These are phyloP conservation scores for Cyrtonyx montezumae DNA, from an alignment of 2,113 vertebrate genomes.

Conservation along the genomic window DNA sequence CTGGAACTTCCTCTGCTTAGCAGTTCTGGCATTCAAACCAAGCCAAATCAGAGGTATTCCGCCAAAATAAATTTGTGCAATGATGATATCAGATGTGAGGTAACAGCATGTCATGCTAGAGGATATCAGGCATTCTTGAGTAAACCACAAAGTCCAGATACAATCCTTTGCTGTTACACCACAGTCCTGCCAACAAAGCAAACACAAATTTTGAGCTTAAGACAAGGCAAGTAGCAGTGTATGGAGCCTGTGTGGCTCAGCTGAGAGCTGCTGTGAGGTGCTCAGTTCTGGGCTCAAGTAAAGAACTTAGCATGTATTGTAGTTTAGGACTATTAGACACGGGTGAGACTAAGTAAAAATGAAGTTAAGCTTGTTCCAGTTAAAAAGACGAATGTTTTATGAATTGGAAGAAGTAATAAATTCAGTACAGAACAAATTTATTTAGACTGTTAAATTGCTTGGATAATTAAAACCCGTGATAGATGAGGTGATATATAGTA, in stretches of 20 bases:
- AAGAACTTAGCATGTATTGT: not conserved
- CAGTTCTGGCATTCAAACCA: constrained; percentile 68
- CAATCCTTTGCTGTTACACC: constrained; percentile 16
- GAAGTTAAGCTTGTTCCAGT: not conserved
- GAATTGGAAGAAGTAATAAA: not conserved
- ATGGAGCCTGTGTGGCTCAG: not conserved
- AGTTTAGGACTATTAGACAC: not conserved
- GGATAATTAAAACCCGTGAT: constrained; percentile 24
- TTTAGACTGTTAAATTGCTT: constrained; percentile 16
- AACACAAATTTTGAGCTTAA: constrained; percentile 30
- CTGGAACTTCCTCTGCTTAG: constrained; percentile 75
- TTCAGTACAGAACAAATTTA: not conserved
- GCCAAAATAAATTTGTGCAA: constrained; percentile 75
- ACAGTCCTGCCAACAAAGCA: constrained; percentile 46
- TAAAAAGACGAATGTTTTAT: constrained; percentile 11
- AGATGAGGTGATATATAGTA: not conserved
- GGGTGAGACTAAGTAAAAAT: not conserved
- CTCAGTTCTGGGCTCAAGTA: not conserved
- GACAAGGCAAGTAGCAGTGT: not conserved
- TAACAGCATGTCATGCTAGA: constrained; percentile 62
- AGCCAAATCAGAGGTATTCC: constrained; percentile 44
- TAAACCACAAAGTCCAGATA: constrained; percentile 60
- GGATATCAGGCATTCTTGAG: constrained; percentile 68
- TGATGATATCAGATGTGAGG: constrained; percentile 74
- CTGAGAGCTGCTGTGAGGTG: constrained; percentile 8